These are phyloP conservation scores for Plemyria rubiginata DNA, from an alignment of 2,888 invertebrate genomes.

Conservation along the genomic window DNA sequence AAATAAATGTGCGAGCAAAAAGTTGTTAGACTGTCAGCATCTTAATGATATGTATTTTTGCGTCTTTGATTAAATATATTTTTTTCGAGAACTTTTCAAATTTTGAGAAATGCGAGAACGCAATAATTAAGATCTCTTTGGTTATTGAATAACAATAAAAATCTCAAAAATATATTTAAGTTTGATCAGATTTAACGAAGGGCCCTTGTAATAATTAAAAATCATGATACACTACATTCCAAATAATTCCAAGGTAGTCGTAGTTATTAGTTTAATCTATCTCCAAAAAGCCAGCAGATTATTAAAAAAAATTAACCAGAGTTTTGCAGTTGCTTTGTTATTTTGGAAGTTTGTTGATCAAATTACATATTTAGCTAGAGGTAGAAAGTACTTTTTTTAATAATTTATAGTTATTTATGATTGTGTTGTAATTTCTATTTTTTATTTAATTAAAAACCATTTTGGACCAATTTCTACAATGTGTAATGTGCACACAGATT, in stretches of 20 bases:
- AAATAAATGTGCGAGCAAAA: too few relatives aligned
- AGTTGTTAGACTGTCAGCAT: too few relatives aligned
- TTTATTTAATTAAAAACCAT: conserved; percentile 21
- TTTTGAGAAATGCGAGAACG: background rate
- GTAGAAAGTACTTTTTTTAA: conserved; percentile 15
- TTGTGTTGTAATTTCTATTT: conserved; percentile 27
- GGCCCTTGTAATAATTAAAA: conserved; percentile 14
- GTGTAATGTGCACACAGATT: conserved; percentile 1
- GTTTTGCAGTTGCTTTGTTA: conserved; percentile 13
- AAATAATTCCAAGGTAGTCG: conserved; percentile 23
- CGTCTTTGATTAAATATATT: background rate
- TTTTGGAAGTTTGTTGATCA: conserved; percentile 16
- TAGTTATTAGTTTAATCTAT: conserved; percentile 4
- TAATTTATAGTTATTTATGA: conserved; percentile 19
- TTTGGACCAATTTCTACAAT: conserved; percentile 39
- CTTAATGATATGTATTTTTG: too few relatives aligned
- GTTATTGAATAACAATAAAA: conserved; percentile 7
- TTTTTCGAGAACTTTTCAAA: background rate
- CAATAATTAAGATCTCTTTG: conserved; percentile 1
- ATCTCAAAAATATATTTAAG: conserved; percentile 1
- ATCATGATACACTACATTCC: conserved; percentile 22
- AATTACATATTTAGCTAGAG: conserved; percentile 15
- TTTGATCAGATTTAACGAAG: conserved; percentile 3
- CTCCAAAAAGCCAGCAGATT: conserved; percentile 12
- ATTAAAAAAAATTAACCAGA: conserved; percentile 15